Evolutionary conservation across 1,140 invertebrate species (phyloP), one percentile per base, ranked within the genome.

Genomic region (Zaprionus capensis): DNA sequence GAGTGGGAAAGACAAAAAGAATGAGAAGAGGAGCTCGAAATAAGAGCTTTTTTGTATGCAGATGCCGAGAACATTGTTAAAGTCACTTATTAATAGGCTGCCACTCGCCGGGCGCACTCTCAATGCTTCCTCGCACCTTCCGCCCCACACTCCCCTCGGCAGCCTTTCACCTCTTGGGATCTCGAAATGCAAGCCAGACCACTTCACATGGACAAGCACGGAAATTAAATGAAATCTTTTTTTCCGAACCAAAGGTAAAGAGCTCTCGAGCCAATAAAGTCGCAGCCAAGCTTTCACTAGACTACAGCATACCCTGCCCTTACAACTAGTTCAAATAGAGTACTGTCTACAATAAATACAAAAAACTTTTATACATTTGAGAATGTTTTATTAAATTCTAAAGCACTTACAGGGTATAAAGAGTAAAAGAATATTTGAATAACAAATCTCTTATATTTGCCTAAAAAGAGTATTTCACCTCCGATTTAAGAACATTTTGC

Each of bases 171-270:
- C 80, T 75, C 84, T 88, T 78, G 61, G 56, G 64, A 63, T 78
- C 63, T 81, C 71, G 74, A 82, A 76, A 69, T 82, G 84, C 81
- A 68, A 81, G 78, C 78, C 81, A 88, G 84, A 87, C 81, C 85
- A 87, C 84, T 87, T 71, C 81, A 87, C 56, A 71, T 78, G 80
- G 71, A 81, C 80, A 85, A 84, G 84, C 85, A 88, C 84, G 87
- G 84, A 81, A 87, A 84, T 84, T 84, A 88, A 87, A 88, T 83
- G 81, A 71, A 87, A 81, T 87, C 71, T 75, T 83, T 74, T 82
- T 78, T 78, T 22, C 51, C 69, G 59, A 64, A 73, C 65, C 57
- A 59, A 41, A 58, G n/a, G 49, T 38, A 53, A 72, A 86, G 76
- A 63, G 80, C 76, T 74, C 70, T 78, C 56, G 59, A 68, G 78